Base-by-base conservation (phyloP, 2,797 vertebrate species). In the Coranthus polyacanthus region DNA sequence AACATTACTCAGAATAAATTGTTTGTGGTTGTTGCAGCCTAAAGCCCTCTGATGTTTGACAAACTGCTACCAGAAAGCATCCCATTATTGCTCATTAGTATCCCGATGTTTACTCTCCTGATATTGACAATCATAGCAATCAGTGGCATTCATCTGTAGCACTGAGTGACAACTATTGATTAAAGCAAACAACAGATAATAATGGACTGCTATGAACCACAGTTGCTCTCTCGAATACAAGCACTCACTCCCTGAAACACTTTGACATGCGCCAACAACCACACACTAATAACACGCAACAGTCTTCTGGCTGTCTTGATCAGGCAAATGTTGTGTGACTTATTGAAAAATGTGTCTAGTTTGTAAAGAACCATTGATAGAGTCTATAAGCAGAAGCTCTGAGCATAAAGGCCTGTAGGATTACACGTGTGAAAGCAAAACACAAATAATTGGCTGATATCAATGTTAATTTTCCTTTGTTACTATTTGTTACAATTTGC, bases 101-200 rank as follows among this genome's bases (percentile, higher is more conserved):
- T 79, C 86, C 71, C 29, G 60, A 57, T 87, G 80, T 90, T 88
- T 91, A 84, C 61, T 70, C 79, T 71, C 57, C 65, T 57, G 18
- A 49, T 86, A 79, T 86, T 78, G 87, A 75, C 79, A 84, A 89
- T 89, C 84, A 86, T 64, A 82, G 90, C 85, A 87, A 88, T 89
- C 84, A 88, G 68, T 52, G 51, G 73, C 77, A 78, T 86, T 89
- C 81, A 82, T 68, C 72, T 49, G 68, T 39, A 68, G 59, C 63
- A 42, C 70, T 82, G 81, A 91, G 79, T 91, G 88, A 88, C 88
- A 90, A 56, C 73, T 85, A 89, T 90, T 91, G 85, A 90, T 87
- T 81, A 82, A 82, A 80, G 71, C 75, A 72, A 88, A 90, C 86
- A 90, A 84, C 77, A 80, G 83, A 79, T 86, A 73, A 86, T 90